Conservation (phyloP, 2,797 vertebrate genomes). For the Crenuchus spilurus region DNA sequence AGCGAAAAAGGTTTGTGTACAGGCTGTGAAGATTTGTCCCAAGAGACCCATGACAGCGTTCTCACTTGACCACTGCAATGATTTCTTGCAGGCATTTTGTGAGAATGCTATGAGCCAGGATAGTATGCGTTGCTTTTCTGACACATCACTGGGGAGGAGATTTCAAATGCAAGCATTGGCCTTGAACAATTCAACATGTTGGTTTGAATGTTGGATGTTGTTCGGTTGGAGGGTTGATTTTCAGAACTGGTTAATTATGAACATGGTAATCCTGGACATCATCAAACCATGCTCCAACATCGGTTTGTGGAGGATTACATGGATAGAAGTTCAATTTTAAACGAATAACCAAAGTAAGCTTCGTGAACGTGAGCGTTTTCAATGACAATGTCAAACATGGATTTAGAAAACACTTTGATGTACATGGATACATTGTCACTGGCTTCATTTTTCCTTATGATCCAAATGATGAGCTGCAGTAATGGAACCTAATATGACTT, state of each 20-base stretch:
- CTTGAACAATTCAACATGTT: slow-evolving; percentile 64
- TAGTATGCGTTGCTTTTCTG: slow-evolving; percentile 81
- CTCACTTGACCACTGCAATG: slow-evolving; percentile 69
- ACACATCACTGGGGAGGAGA: slow-evolving; percentile 74
- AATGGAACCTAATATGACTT: neutral
- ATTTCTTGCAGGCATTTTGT: slow-evolving; percentile 68
- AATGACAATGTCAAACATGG: neutral
- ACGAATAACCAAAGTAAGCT: slow-evolving; percentile 34
- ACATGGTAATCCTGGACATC: slow-evolving; percentile 42
- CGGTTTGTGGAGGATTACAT: slow-evolving; percentile 53
- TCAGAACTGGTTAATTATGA: slow-evolving; percentile 69
- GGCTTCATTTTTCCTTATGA: neutral
- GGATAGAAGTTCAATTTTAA: slow-evolving; percentile 52
- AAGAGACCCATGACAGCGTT: slow-evolving; percentile 64
- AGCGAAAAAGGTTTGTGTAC: slow-evolving; percentile 79
- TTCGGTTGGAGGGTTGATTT: slow-evolving; percentile 51
- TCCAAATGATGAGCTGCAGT: neutral
- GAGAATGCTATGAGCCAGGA: slow-evolving; percentile 65
- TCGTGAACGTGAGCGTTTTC: slow-evolving; percentile 10
- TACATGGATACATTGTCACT: neutral
- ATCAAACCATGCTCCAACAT: slow-evolving; percentile 67
- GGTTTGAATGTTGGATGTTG: slow-evolving; percentile 35
- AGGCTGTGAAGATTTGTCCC: slow-evolving; percentile 56
- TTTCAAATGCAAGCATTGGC: slow-evolving; percentile 73
- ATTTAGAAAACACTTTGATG: neutral